Evolutionary conservation across 2,797 vertebrate genomes (phyloP).

Genomic region (Odontamblyopus lacepedii): DNA sequence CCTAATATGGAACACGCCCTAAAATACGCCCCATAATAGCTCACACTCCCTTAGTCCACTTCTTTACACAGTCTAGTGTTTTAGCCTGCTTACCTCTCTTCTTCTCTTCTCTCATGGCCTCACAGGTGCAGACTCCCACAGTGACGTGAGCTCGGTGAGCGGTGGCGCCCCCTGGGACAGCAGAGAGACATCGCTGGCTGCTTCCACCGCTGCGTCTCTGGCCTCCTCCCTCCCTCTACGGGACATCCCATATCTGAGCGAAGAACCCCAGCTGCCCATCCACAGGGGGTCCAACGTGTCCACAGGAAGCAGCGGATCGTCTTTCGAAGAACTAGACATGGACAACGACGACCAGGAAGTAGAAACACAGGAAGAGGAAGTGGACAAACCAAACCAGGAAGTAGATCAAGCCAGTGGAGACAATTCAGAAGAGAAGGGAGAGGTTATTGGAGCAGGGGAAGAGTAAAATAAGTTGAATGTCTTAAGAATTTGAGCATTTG

Average conservation of each 20-base stretch:
- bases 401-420: slow-evolving; percentile 20
- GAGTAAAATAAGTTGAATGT: slow-evolving; percentile 63
- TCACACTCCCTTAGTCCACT: no score
- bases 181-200: slow-evolving; percentile 83
- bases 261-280: slow-evolving; percentile 64
- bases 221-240: slow-evolving; percentile 70
- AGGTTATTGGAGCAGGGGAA: slow-evolving; percentile 74
- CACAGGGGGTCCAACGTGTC: slow-evolving; percentile 82
- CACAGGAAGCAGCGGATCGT: slow-evolving; percentile 89
- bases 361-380: slow-evolving; percentile 42
- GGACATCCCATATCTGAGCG: slow-evolving; percentile 71
- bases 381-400: slow-evolving; percentile 1
- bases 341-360: slow-evolving; percentile 77
- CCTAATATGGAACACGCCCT: no score
- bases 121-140: slow-evolving; percentile 82
- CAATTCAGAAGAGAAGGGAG: slow-evolving; percentile 51
- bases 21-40: no score
- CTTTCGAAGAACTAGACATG: slow-evolving; percentile 96
- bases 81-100: neutral
- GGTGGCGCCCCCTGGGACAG: slow-evolving; percentile 84
- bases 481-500: slow-evolving; percentile 46
- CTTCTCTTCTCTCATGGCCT: neutral
- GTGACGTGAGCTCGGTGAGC: slow-evolving; percentile 84
- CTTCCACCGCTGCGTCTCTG: slow-evolving; percentile 76
- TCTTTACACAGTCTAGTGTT: no score